A percentile compares a stretch with the other conserved stretches of the same genome.
Conservation (phyloP, 1,140 invertebrate species). For the Mactra quadrangularis region DNA sequence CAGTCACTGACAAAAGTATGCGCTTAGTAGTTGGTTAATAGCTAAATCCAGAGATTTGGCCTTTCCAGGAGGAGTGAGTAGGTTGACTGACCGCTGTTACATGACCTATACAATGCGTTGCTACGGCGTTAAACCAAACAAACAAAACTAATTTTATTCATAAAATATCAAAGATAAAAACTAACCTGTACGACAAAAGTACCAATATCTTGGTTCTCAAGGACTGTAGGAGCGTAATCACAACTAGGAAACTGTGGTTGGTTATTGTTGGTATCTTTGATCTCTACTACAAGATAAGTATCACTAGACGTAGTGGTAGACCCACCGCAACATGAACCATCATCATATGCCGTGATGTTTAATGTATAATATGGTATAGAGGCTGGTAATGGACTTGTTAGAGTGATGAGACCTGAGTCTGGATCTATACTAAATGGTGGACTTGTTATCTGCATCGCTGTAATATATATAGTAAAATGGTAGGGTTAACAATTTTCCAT, state of each 20-base stretch:
- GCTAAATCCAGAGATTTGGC: too few species aligned
- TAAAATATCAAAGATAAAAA: background rate
- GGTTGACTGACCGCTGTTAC: too few species aligned
- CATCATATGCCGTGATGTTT: constrained; percentile 76
- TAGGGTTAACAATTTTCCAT: background rate
- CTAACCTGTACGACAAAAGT: constrained; percentile 70
- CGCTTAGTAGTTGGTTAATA: too few species aligned
- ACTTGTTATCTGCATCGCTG: constrained; percentile 49
- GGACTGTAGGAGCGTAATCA: constrained; percentile 68
- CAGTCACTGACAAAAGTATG: too few species aligned
- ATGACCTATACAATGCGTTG: too few species aligned
- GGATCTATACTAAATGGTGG: constrained; percentile 72
- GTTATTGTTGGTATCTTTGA: constrained; percentile 77
- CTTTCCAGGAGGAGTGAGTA: too few species aligned
- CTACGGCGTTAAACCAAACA: too few species aligned
- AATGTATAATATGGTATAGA: constrained; percentile 67
- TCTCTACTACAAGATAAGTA: constrained; percentile 66
- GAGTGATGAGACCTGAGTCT: constrained; percentile 71
- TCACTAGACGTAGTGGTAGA: constrained; percentile 60
- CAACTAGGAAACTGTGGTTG: constrained; percentile 74
- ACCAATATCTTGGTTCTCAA: constrained; percentile 70
- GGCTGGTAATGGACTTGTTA: constrained; percentile 63
- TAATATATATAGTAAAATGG: constrained; percentile 9
- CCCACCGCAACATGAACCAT: constrained; percentile 76
- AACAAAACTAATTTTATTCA: too few species aligned